Percentiles rank a stretch among this genome's conserved stretches.
These are phyloP conservation scores for Pelagia noctiluca DNA, from an alignment of 30 jellyfish, hydroid and myxozoan genomes.

Conservation along the genomic window DNA sequence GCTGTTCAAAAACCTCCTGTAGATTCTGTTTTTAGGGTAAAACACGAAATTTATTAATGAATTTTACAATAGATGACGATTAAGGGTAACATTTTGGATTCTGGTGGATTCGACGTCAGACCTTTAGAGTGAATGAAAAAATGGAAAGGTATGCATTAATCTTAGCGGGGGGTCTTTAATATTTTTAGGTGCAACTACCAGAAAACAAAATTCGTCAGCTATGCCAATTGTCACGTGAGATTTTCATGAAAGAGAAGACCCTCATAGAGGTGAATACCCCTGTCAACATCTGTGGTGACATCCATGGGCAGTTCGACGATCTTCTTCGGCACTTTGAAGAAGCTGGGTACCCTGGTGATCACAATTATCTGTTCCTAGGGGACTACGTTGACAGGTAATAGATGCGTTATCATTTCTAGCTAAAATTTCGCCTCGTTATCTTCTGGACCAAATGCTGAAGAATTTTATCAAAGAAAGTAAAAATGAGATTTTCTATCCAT, in stretches of 20 bases:
- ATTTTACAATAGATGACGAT: too few species aligned
- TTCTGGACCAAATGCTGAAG: too few species aligned
- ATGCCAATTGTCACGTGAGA: conserved; percentile 78
- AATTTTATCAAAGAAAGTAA: too few species aligned
- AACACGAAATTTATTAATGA: too few species aligned
- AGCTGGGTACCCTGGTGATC: conserved; percentile 87
- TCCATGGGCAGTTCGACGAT: conserved; percentile 95
- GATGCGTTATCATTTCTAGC: background rate
- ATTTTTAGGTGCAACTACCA: conserved; percentile 71
- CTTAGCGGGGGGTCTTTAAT: conserved; percentile 6
- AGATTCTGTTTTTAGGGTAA: too few species aligned
- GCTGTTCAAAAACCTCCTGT: too few species aligned
- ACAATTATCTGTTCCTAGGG: conserved; percentile 82
- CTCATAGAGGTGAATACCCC: conserved; percentile 90
- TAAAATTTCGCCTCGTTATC: background rate
- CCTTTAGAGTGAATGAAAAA: background rate
- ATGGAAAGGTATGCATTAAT: background rate
- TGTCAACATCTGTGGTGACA: conserved; percentile 94
- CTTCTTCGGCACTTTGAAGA: conserved; percentile 88
- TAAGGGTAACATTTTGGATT: background rate
- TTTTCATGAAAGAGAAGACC: conserved; percentile 82
- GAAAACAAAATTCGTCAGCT: conserved; percentile 91
- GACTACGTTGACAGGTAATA: conserved; percentile 95
- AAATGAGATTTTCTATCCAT: too few species aligned
- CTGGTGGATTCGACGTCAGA: too few species aligned